These are phyloP conservation scores for Argyra leucocephala DNA, from an alignment of 2,888 invertebrate species.

Conservation along the genomic window DNA sequence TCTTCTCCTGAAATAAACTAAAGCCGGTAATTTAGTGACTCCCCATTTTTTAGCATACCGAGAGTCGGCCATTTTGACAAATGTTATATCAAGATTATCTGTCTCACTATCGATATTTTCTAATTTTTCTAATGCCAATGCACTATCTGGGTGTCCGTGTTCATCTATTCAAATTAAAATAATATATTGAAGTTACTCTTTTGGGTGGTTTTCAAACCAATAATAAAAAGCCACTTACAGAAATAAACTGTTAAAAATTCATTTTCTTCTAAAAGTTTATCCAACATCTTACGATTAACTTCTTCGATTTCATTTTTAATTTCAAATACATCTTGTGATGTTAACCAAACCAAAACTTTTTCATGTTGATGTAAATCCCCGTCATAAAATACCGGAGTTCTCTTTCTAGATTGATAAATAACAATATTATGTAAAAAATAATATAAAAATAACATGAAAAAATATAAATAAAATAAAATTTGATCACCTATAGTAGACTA, in stretches of 20 bases:
- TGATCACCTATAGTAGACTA: conserved; percentile 69
- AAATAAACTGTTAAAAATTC: conserved; percentile 92
- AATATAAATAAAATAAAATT: conserved; percentile 8
- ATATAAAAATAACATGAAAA: not conserved
- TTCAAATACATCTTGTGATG: conserved; percentile 89
- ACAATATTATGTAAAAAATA: not conserved
- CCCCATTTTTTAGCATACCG: conserved; percentile 91
- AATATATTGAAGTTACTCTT: not conserved
- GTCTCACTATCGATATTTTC: conserved; percentile 93
- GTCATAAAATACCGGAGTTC: conserved; percentile 76
- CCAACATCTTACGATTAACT: conserved; percentile 92
- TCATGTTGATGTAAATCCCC: conserved; percentile 83
- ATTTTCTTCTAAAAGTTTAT: conserved; percentile 87
- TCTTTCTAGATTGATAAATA: conserved; percentile 42
- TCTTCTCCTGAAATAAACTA: conserved; percentile 82
- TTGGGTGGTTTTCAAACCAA: not conserved
- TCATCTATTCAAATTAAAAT: conserved; percentile 56
- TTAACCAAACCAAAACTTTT: conserved; percentile 76
- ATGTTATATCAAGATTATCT: conserved; percentile 85
- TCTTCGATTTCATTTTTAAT: conserved; percentile 95
- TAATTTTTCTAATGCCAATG: conserved; percentile 70
- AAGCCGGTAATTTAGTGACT: conserved; percentile 78
- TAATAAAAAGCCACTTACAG: conserved; percentile 57
- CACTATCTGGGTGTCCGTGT: conserved; percentile 67
- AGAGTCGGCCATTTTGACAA: conserved; percentile 87